phyloP scores from a whole-genome alignment of 2,113 vertebrate genomes.

The Mesembrinibis cayennensis region DNA sequence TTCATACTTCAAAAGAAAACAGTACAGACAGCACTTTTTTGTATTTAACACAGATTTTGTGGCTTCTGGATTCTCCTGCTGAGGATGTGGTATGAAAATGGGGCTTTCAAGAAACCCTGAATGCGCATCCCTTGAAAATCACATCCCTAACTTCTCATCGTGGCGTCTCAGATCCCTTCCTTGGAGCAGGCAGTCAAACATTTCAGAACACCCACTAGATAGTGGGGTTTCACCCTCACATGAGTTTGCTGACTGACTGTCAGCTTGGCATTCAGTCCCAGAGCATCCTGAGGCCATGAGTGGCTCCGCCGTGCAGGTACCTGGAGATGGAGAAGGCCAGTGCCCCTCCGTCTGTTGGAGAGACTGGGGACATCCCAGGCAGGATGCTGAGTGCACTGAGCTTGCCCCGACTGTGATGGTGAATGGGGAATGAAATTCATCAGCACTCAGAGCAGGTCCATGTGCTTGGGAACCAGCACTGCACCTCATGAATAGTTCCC shows the following conservation, averaged over 20 bases:
- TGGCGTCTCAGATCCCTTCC: not conserved
- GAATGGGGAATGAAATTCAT: not conserved
- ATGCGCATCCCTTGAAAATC: not conserved
- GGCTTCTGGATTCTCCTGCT: not conserved
- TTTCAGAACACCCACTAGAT: not conserved
- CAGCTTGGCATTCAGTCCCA: not conserved
- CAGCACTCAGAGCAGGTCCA: not conserved
- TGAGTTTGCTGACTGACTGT: not conserved
- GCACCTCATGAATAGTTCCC: not conserved
- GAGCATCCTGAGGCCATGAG: not conserved
- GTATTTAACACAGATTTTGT: not conserved
- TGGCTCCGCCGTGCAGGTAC: not conserved
- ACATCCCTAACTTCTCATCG: not conserved
- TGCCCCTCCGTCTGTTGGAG: not conserved
- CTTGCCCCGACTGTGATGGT: rapidly evolving
- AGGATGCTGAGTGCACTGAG: not conserved
- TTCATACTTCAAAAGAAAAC: not conserved
- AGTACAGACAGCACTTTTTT: not conserved
- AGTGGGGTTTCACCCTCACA: not conserved
- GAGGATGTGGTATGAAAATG: not conserved
- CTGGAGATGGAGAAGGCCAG: not conserved
- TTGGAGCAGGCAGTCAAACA: not conserved
- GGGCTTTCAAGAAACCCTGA: not conserved
- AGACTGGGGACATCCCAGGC: not conserved
- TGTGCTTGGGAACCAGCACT: not conserved